Conservation (phyloP, 2,797 vertebrate species). For the Smutsia temminckii region DNA sequence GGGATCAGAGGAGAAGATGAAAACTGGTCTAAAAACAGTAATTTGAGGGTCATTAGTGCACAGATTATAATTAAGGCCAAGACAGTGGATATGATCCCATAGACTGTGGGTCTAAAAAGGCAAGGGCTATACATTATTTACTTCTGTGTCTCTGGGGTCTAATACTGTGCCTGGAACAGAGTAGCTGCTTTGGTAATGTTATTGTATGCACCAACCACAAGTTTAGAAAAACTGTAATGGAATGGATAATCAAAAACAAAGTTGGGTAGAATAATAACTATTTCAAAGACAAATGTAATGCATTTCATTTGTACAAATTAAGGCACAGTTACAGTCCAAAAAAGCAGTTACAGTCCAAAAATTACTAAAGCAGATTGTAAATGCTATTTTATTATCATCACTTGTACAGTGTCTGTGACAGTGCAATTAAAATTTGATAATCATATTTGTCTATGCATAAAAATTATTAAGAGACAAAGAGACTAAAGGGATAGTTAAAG, state of each 20-base stretch:
- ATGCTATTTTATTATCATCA: slow-evolving; percentile 24
- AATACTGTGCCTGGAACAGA: neutral
- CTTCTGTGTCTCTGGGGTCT: neutral
- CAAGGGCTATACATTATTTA: neutral
- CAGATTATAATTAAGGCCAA: neutral
- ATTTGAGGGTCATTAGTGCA: neutral
- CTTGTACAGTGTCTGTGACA: neutral
- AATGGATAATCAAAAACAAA: neutral
- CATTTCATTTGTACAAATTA: slow-evolving; percentile 59
- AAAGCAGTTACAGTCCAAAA: slow-evolving; percentile 50
- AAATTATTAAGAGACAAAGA: slow-evolving; percentile 71
- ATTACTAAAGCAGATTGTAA: slow-evolving; percentile 57
- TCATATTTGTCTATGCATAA: slow-evolving; percentile 53
- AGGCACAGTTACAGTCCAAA: slow-evolving; percentile 47
- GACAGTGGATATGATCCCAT: neutral
- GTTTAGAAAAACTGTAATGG: neutral
- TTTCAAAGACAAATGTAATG: slow-evolving; percentile 56
- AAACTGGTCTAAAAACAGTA: neutral
- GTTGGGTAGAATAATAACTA: slow-evolving; percentile 23
- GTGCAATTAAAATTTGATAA: slow-evolving; percentile 67
- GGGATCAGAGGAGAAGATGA: neutral
- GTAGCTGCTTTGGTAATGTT: neutral
- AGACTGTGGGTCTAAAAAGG: neutral
- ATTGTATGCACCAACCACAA: neutral
- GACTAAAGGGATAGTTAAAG: slow-evolving; percentile 50